Base-by-base conservation (phyloP, 2,888 invertebrate genomes). In the Penaeus monodon region DNA sequence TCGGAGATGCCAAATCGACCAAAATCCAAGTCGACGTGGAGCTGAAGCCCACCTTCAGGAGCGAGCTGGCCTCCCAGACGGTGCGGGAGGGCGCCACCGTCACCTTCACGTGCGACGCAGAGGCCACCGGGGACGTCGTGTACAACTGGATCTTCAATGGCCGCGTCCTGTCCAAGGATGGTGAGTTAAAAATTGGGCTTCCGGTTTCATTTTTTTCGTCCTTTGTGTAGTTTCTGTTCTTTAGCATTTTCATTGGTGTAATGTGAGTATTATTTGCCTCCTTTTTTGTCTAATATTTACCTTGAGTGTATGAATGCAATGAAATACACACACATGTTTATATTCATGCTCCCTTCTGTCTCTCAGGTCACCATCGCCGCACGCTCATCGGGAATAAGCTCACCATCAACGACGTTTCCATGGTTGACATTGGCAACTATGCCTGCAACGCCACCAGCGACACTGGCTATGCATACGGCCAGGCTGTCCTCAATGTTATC, bases 361-460 rank as follows among this genome's bases (percentile, higher is more conserved):
- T 78, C 94, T 96, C 92, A 95, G 95, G 2, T 94, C 95, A 74
- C 92, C 94, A 4, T 29, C 81, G 85, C n/a, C 68, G 86, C 17
- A 76, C 63, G 29, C 57, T 94, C 1, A 93, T 95, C 22, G 92
- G 92, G 20, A 96, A 96, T 92, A 94, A 94, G 82, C 96, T 98
- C 90, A 93, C 95, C 68, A 96, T 98, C 91, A 94, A 94, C 24
- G 95, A 95, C 90, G 93, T 99, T 86, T 94, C 94, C 80, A 97
- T 97, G 93, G 94, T 95, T 80, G 98, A 99, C 92, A 98, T 98
- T 2, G 98, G 98, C 90, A 99, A 99, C 93, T 98, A 99, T 92
- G 99, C 99, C 88, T 99, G 99, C 93, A 99, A 99, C 94, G 99
- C 99, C 17, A 98, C 98, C 91, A 99, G 99, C 92, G 96, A 96